Conservation (phyloP, 1,140 invertebrate genomes). For the Trissolcus basalis region DNA sequence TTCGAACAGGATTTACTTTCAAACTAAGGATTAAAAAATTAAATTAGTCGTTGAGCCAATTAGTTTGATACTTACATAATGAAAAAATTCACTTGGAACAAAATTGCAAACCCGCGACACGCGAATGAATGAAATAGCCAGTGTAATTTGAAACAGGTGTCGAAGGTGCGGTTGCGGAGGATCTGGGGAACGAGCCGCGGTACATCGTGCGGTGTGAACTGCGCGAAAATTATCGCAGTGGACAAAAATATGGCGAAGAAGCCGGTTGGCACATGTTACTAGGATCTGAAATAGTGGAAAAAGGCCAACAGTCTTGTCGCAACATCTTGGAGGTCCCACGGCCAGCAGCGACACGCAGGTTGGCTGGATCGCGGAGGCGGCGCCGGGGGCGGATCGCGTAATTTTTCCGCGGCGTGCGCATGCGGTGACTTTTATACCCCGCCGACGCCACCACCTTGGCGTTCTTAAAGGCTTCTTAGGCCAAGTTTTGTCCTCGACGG, state of each 20-base stretch:
- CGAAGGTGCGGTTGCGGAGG: slow-evolving; percentile 16
- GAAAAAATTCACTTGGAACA: no score
- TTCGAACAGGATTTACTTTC: no score
- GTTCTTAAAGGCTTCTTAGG: slow-evolving; percentile 77
- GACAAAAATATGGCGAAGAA: slow-evolving; percentile 49
- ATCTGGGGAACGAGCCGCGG: slow-evolving; percentile 7
- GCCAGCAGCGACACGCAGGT: slow-evolving; percentile 47
- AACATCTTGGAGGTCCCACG: slow-evolving; percentile 57
- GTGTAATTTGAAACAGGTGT: slow-evolving; percentile 7
- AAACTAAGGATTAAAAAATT: no score
- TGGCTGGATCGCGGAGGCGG: slow-evolving; percentile 67
- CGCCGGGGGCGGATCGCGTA: slow-evolving; percentile 71
- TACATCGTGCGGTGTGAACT: slow-evolving; percentile 4
- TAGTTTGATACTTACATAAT: no score
- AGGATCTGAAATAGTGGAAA: slow-evolving; percentile 65
- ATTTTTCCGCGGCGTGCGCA: slow-evolving; percentile 72
- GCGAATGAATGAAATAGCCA: neutral
- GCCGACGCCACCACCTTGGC: slow-evolving; percentile 64
- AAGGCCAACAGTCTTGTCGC: slow-evolving; percentile 64
- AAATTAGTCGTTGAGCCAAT: no score
- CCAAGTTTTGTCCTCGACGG: slow-evolving; percentile 72
- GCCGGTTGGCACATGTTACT: slow-evolving; percentile 69
- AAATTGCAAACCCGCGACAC: neutral
- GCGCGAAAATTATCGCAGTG: slow-evolving; percentile 14
- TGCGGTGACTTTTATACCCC: slow-evolving; percentile 74